These are phyloP conservation scores for Sinhomidia bicolor DNA, from an alignment of 2,888 invertebrate species.

Conservation along the genomic window DNA sequence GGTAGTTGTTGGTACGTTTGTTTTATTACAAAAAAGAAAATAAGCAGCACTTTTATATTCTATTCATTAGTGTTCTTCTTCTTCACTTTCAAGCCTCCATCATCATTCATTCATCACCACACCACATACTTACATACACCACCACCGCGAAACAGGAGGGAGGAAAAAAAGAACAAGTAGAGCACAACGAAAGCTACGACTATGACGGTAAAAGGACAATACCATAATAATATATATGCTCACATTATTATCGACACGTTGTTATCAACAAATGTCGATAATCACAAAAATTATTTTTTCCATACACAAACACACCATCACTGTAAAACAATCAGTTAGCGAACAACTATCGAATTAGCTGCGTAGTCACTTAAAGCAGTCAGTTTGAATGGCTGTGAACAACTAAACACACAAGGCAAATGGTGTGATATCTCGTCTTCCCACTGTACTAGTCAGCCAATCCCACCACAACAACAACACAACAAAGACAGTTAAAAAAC, in stretches of 20 bases:
- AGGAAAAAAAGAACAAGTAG: not conserved
- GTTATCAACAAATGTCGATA: slow-evolving; percentile 25
- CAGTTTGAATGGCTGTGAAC: slow-evolving; percentile 5
- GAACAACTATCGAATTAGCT: not conserved
- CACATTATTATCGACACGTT: slow-evolving; percentile 18
- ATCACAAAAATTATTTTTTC: slow-evolving; percentile 17
- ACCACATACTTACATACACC: no score
- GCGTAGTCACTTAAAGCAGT: not conserved
- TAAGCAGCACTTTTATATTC: not conserved
- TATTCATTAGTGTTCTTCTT: no score
- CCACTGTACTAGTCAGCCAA: not conserved
- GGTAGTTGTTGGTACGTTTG: no score
- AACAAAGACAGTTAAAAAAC: not conserved
- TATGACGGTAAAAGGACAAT: not conserved
- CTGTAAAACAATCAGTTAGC: not conserved
- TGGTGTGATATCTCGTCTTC: not conserved
- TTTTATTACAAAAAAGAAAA: not conserved
- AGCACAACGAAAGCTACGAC: not conserved
- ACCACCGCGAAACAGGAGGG: not conserved
- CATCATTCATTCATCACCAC: no score
- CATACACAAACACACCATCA: not conserved
- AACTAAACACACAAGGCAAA: not conserved
- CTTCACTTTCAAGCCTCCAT: not conserved
- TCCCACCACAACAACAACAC: not conserved
- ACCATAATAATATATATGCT: not conserved